Percentiles rank a stretch among this genome's conserved stretches.
Evolutionary conservation across 2,113 vertebrate genomes (phyloP).

Genomic region (Oryzias celebensis): DNA sequence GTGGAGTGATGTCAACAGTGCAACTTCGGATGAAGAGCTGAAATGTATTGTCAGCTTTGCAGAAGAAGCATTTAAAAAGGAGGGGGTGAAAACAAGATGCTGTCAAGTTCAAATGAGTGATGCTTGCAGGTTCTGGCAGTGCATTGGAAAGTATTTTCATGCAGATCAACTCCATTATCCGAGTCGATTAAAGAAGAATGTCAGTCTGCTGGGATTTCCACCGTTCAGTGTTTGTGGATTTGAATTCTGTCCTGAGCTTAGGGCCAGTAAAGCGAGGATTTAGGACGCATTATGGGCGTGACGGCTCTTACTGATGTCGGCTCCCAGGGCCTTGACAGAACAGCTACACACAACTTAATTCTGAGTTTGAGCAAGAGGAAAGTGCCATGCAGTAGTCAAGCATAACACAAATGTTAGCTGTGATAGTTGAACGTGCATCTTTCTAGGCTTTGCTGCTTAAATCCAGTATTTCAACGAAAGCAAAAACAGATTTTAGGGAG

Average conservation of each 20-base stretch:
- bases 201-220: slow-evolving; percentile 28
- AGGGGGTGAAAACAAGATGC: slow-evolving; percentile 44
- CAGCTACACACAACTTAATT: too few relatives aligned
- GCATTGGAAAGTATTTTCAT: slow-evolving; percentile 38
- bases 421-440: too few relatives aligned
- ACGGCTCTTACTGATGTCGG: slow-evolving; percentile 23
- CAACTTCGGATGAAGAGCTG: slow-evolving; percentile 48
- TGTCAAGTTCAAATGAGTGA: slow-evolving; percentile 54
- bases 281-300: slow-evolving; percentile 20
- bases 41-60: slow-evolving; percentile 26
- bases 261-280: slow-evolving; percentile 31
- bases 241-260: slow-evolving; percentile 32
- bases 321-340: slow-evolving; percentile 22
- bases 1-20: slow-evolving; percentile 60
- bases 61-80: slow-evolving; percentile 24
- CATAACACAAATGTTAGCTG: too few relatives aligned
- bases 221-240: slow-evolving; percentile 37
- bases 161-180: slow-evolving; percentile 55
- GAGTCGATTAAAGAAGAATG: slow-evolving; percentile 45
- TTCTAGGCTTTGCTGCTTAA: too few relatives aligned
- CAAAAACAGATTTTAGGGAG: too few relatives aligned
- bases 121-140: slow-evolving; percentile 4
- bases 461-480: too few relatives aligned
- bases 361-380: too few relatives aligned
- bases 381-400: too few relatives aligned